Conservation (phyloP, 2,113 vertebrate genomes). For the Corythoichthys intestinalis region DNA sequence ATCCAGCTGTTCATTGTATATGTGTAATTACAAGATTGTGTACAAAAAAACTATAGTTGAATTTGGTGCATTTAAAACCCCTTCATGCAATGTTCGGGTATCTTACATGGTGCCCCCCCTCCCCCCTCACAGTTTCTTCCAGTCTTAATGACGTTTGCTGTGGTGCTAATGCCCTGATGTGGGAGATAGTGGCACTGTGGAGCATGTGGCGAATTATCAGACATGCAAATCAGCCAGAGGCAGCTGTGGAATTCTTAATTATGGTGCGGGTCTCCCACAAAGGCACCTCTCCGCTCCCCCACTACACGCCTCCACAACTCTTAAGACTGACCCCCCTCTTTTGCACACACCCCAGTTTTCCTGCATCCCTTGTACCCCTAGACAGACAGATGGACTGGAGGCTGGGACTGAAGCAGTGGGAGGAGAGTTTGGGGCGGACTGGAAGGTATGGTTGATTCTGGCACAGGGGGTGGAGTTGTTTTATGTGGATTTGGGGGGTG, state of each 20-base stretch:
- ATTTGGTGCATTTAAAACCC: conserved; percentile 19
- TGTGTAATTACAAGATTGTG: background rate
- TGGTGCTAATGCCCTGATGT: conserved; percentile 58
- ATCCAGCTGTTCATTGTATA: too few species aligned
- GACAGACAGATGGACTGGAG: conserved; percentile 67
- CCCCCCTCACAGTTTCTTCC: conserved; percentile 44
- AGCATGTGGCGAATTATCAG: conserved; percentile 73
- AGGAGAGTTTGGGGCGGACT: conserved; percentile 40
- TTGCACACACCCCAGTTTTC: conserved; percentile 27
- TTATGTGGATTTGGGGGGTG: conserved; percentile 17
- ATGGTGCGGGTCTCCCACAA: conserved; percentile 61
- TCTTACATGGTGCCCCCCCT: conserved; percentile 43
- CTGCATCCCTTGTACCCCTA: conserved; percentile 51
- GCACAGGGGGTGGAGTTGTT: conserved; percentile 28
- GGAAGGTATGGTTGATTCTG: conserved; percentile 35
- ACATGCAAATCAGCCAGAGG: conserved; percentile 71
- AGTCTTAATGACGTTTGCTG: conserved; percentile 63
- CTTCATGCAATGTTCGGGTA: conserved; percentile 34
- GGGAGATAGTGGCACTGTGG: conserved; percentile 51
- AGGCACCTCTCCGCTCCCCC: conserved; percentile 48
- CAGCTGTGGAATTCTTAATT: conserved; percentile 74
- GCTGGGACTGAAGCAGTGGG: conserved; percentile 38
- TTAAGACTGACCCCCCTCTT: conserved; percentile 1
- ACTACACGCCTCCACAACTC: conserved; percentile 13
- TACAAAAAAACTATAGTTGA: conserved; percentile 5